Evolutionary conservation across 2,797 vertebrate genomes (phyloP).

Genomic region (Enteromius mattozi): DNA sequence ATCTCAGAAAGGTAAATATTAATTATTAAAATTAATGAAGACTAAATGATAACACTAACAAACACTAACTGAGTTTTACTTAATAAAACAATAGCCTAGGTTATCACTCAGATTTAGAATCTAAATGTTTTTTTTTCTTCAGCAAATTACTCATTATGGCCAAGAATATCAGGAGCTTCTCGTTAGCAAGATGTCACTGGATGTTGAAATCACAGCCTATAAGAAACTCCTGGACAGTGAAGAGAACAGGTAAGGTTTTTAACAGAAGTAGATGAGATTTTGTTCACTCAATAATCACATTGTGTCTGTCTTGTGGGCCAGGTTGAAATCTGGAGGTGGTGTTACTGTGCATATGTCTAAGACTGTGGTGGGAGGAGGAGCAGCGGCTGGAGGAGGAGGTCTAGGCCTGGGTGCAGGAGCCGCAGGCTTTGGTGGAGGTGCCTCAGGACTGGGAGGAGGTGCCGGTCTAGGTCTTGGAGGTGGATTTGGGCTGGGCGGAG

Average conservation of each 20-base stretch:
- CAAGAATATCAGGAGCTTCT: constrained; percentile 72
- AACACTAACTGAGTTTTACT: not conserved
- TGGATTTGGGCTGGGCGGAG: constrained; percentile 51
- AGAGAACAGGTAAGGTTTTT: constrained; percentile 61
- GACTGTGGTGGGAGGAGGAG: constrained; percentile 59
- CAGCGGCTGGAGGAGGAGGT: constrained; percentile 36
- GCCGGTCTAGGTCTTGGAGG: constrained; percentile 44
- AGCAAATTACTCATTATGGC: constrained; percentile 75
- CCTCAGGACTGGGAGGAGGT: constrained; percentile 36
- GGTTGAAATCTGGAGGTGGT: constrained; percentile 69
- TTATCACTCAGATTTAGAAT: not conserved
- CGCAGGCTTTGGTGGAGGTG: constrained; percentile 44
- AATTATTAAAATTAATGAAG: not conserved
- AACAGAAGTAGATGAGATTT: not conserved
- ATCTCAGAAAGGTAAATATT: constrained; percentile 70
- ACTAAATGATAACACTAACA: not conserved
- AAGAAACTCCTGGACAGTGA: constrained; percentile 68
- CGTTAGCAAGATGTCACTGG: constrained; percentile 70
- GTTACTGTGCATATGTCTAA: constrained; percentile 71
- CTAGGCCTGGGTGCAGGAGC: constrained; percentile 40
- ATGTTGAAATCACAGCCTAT: constrained; percentile 70
- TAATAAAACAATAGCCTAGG: not conserved
- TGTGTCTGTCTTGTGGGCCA: constrained; percentile 51
- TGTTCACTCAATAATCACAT: not conserved
- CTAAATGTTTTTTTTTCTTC: not conserved